These are phyloP conservation scores for Dryobates pubescens DNA, from an alignment of 2,797 vertebrate genomes.

Conservation along the genomic window DNA sequence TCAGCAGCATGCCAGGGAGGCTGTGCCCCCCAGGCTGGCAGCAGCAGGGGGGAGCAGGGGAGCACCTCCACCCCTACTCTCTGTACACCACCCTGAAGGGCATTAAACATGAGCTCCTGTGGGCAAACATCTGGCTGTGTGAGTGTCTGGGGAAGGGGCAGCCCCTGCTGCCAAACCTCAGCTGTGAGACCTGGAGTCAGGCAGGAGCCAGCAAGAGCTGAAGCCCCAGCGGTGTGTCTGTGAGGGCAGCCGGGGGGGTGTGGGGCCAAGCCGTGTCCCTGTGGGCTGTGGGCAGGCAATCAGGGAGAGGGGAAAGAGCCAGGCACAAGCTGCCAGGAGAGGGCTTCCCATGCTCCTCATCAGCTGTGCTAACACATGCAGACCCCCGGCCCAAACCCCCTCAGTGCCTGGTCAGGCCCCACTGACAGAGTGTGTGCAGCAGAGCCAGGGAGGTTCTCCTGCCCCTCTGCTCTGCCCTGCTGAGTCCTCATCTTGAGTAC, in stretches of 20 bases:
- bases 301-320: not conserved
- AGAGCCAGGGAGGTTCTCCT: no score
- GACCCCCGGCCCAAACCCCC: not conserved
- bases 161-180: not conserved
- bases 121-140: not conserved
- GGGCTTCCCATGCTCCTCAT: not conserved
- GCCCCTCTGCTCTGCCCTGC: no score
- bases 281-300: no score
- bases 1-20: not conserved
- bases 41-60: not conserved
- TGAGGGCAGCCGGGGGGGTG: fast-evolving
- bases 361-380: not conserved
- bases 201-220: not conserved
- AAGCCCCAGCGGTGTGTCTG: not conserved
- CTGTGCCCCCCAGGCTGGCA: fast-evolving
- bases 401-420: fast-evolving
- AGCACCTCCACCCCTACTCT: not conserved
- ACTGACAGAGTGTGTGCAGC: no score
- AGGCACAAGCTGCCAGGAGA: fast-evolving
- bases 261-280: fast-evolving
- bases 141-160: not conserved
- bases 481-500: no score
- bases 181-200: not conserved
- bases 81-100: no score
- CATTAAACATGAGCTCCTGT: no score